phyloP scores from a whole-genome alignment of 1,140 invertebrate genomes.

The Planococcus citri region DNA sequence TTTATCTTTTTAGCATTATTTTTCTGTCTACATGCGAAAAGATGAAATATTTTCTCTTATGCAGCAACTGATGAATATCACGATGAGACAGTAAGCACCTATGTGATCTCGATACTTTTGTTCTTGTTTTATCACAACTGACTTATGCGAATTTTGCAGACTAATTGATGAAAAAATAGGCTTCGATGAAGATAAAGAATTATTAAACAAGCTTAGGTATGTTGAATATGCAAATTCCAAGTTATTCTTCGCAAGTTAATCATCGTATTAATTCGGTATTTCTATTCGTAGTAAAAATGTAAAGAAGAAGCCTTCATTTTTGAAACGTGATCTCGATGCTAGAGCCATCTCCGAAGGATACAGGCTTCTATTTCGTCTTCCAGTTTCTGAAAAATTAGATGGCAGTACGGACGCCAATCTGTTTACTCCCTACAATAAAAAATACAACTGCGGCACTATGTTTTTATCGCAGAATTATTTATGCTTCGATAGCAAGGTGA shows the following conservation, averaged over 20 bases:
- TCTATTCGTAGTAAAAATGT: constrained; percentile 54
- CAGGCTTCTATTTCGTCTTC: constrained; percentile 72
- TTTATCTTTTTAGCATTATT: constrained; percentile 53
- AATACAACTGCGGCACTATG: constrained; percentile 74
- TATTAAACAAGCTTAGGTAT: constrained; percentile 65
- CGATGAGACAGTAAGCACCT: constrained; percentile 75
- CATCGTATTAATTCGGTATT: constrained; percentile 22
- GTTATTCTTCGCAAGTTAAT: neutral
- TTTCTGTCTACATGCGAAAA: constrained; percentile 80
- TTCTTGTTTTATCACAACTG: no score
- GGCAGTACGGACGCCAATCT: constrained; percentile 78
- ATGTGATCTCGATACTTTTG: neutral
- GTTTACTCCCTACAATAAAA: constrained; percentile 93
- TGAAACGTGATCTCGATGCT: constrained; percentile 86
- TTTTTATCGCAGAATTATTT: constrained; percentile 90
- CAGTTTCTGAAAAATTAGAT: constrained; percentile 78
- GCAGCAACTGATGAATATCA: constrained; percentile 91
- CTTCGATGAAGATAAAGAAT: constrained; percentile 70
- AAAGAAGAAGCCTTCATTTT: constrained; percentile 71
- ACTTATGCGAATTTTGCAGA: constrained; percentile 36
- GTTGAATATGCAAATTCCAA: no score
- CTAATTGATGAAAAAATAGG: constrained; percentile 74
- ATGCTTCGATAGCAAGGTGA: constrained; percentile 89
- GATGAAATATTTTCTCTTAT: constrained; percentile 80
- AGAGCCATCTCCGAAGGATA: constrained; percentile 78